These are phyloP conservation scores for Clamator glandarius DNA, from an alignment of 2,797 vertebrate species.

Conservation along the genomic window DNA sequence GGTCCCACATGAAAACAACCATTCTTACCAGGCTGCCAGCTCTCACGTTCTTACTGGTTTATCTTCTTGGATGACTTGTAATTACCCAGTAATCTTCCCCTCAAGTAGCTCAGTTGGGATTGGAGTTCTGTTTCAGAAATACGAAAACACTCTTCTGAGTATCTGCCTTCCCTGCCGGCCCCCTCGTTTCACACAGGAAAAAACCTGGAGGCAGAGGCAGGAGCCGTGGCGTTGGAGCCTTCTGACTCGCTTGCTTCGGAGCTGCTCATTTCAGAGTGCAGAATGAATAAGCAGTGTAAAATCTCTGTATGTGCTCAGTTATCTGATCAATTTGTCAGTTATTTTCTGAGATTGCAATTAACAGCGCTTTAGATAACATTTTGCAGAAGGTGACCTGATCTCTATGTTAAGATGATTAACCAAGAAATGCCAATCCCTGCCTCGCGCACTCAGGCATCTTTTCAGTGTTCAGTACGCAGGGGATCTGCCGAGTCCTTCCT, in stretches of 20 bases:
- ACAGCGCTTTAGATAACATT: neutral
- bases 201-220: neutral
- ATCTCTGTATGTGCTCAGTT: neutral
- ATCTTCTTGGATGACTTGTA: neutral
- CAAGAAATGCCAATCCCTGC: neutral
- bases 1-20: neutral
- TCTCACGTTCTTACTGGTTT: neutral
- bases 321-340: neutral
- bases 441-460: rapidly evolving
- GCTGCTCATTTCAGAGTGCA: neutral
- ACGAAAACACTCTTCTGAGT: neutral
- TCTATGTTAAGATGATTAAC: neutral
- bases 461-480: rapidly evolving
- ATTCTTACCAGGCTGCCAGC: neutral
- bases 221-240: neutral
- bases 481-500: neutral
- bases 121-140: neutral
- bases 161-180: neutral
- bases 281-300: neutral
- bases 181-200: slow-evolving; percentile 13
- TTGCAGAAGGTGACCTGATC: neutral
- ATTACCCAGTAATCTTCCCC: neutral
- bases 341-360: neutral
- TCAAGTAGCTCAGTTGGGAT: neutral
- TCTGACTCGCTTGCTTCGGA: rapidly evolving